These are phyloP conservation scores for Eupristina koningsbergeri DNA, from an alignment of 1,140 invertebrate genomes.

Conservation along the genomic window DNA sequence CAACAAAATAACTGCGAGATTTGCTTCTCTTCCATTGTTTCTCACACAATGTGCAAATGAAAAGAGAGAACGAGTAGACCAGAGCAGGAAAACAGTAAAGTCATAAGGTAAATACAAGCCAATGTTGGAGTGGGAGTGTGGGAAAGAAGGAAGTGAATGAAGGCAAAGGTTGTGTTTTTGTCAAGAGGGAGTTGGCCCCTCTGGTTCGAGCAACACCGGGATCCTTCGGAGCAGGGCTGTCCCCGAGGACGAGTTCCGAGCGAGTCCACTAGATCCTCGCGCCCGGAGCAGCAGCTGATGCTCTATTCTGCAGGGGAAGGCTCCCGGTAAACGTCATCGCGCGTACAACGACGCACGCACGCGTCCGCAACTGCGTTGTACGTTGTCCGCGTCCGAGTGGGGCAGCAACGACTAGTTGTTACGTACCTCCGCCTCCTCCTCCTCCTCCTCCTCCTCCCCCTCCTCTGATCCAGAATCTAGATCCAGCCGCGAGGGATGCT, in stretches of 20 bases:
- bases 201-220: not conserved
- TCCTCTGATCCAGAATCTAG: not conserved
- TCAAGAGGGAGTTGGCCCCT: not conserved
- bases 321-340: constrained; percentile 1
- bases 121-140: not conserved
- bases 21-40: not conserved
- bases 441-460: not conserved
- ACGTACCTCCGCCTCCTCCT: not conserved
- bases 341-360: not conserved
- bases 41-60: not conserved
- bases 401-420: not conserved
- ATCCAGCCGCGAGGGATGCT: constrained; percentile 8
- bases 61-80: not conserved
- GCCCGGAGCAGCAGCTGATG: not conserved
- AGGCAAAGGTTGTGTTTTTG: not conserved
- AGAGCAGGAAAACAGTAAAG: not conserved
- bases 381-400: not conserved
- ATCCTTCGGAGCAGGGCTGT: too few relatives aligned
- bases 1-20: not conserved
- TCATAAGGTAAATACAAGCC: not conserved
- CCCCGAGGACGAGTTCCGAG: not conserved
- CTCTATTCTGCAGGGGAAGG: not conserved
- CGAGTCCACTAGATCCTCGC: not conserved
- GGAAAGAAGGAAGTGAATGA: not conserved
- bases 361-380: not conserved